Conservation (phyloP, 2,797 vertebrate species). For the Falco peregrinus region DNA sequence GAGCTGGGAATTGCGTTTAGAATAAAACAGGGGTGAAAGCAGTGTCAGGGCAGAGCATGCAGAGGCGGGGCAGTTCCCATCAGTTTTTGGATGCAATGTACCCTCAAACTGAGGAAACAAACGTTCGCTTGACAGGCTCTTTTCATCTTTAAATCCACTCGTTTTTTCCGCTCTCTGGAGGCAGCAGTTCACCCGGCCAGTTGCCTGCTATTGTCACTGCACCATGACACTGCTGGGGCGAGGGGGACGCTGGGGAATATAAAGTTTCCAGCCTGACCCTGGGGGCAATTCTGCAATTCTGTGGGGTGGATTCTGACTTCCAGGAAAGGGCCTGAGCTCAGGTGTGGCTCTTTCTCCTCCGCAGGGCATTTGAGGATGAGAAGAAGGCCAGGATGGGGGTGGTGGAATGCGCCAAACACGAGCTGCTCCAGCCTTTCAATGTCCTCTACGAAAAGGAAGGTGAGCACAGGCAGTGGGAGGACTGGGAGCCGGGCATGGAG, state of each 20-base stretch:
- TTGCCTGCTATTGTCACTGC: background rate
- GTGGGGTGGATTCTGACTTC: background rate
- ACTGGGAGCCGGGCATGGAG: rapidly evolving
- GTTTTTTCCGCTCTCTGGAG: background rate
- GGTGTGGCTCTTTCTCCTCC: background rate
- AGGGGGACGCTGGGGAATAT: no score
- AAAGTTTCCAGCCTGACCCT: background rate
- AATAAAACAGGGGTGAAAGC: background rate
- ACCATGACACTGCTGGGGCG: rapidly evolving
- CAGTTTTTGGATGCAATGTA: background rate
- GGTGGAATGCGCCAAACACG: constrained; percentile 96
- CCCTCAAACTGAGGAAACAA: background rate
- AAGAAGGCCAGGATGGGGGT: constrained; percentile 94
- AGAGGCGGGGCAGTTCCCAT: background rate
- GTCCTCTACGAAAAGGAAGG: constrained; percentile 98
- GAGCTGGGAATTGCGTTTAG: background rate
- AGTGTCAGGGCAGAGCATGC: background rate
- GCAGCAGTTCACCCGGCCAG: background rate
- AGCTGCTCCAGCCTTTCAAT: constrained; percentile 94
- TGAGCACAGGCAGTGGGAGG: constrained; percentile 61
- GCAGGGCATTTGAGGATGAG: constrained; percentile 95
- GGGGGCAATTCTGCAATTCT: background rate
- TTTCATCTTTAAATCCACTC: background rate
- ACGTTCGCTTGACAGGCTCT: rapidly evolving
- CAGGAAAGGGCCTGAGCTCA: background rate